Base-by-base conservation (phyloP, 2,113 vertebrate species). In the Turnix velox region DNA sequence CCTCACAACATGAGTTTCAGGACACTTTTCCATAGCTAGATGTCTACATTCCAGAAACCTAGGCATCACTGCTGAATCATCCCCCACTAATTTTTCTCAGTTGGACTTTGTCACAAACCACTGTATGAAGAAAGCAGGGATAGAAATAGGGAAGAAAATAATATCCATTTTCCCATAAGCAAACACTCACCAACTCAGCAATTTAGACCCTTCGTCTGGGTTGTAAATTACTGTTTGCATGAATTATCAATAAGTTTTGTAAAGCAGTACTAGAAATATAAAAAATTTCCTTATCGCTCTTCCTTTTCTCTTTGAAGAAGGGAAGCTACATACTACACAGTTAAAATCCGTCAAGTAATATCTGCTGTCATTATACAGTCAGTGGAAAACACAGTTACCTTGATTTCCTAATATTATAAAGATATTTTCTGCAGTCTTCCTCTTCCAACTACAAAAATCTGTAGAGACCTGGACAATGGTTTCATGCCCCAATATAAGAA, bases 281-380 rank as follows among this genome's bases (percentile, higher is more conserved):
- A 86, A 12, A 25, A 14, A 9, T 57, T 51, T 1, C 15, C 12
- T 7, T 15, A 15, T 22, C 18, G 5, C 9, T 30, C 5, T 18
- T n/a, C 9, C 76, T 24, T 49, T 22, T 37, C 6, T 68, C 33
- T 61, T 4, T 45, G 59, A 48, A 45, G 19, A 67, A 87, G 17
- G 3, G 17, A 73, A 65, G 19, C 4, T 28, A 4, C 4, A 25
- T 16, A 11, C 30, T n/a, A 62, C 1, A 0, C 5, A 40, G 6
- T 33, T 74, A 28, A 30, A 72, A 68, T 35, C 13, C 25, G 68
- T 25, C 12, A 20, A 88, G 28, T 33, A 68, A 42, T 48, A 67
- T 22, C 15, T n/a, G 5, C 0, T 59, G 2, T 17, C 63, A 43
- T 31, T 52, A 48, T 10, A 39, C 1, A 18, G 11, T 39, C 51